Evolutionary conservation across 2,113 vertebrate species (phyloP), one percentile per base, ranked within the genome.

Genomic region (Dinomys branickii): DNA sequence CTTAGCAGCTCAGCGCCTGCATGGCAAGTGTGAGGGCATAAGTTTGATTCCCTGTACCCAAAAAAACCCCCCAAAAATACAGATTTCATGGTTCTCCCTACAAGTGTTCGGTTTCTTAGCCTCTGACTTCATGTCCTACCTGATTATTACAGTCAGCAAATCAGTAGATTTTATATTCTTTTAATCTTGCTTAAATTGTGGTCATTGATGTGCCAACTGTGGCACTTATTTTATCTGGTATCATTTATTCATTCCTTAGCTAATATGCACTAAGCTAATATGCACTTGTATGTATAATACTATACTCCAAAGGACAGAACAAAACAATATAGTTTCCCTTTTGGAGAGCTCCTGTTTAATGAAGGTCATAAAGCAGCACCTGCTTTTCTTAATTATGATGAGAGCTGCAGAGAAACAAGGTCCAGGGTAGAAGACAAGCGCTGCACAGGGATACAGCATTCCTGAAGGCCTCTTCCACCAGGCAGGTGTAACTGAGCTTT

Each of bases 151-250:
- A 81, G 24, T 83, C 58, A 95, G 54, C 78, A 81, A n/a, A 73
- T 5, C 44, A 82, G 13, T 41, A 41, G 63, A 44, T 89, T 95
- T 90, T 90, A 77, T 73, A 20, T 26, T 38, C 12, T 86, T 92
- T 83, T 88, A 92, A 52, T n/a, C 30, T 71, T 84, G 30, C 52
- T 94, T 87, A 82, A 90, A 73, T 96, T 95, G 9, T 89, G 26
- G 65, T 84, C 30, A 83, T 1, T 92, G 91, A 67, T 94, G 93
- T 93, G 82, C 19, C 17, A 97, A 44, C 35, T 54, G 24, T 54
- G 85, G 52, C 41, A 90, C 9, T 97, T 91, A 63, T 93, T 97
- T 95, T 47, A 78, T 91, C 38, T 82, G 26, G 16, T 82, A 26
- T 58, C 50, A 67, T 89, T 93, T 35, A 91, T 89, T 95, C 24